Base-by-base conservation (phyloP, 2,888 invertebrate species). In the Cyclophora albipunctata region DNA sequence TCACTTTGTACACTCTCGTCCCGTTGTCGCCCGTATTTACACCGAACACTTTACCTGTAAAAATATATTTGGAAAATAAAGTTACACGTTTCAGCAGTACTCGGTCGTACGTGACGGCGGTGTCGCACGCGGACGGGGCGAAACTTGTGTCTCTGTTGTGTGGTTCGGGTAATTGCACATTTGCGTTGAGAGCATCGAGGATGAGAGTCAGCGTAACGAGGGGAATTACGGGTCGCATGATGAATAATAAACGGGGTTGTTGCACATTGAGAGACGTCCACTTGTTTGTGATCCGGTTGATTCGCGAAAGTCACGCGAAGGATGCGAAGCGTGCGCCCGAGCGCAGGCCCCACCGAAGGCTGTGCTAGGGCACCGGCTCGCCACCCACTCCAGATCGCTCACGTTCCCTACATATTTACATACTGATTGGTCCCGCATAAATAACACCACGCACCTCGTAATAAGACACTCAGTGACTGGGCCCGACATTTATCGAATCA, bases 361-460 rank as follows among this genome's bases (percentile, higher is more conserved):
- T 85, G 81, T 73, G 69, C 67, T 69, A 59, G 54, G 59, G 65
- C 60, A 66, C 70, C 62, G 71, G 63, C 70, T 71, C 85, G 74
- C 86, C 84, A 84, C 86, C 75, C 84, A 74, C 71, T 73, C 75
- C 73, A 79, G 85, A 82, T 75, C 84, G 68, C 84, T 87, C 85
- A 83, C 82, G 83, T 78, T 85, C 81, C 82, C 81, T 69, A 81
- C 74, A 80, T 92, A 66, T 86, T 86, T 81, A 78, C 84, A 86
- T 84, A 84, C 79, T 82, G 85, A 86, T 86, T 84, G 81, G 73
- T 71, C 67, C 67, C 69, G 75, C 75, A 71, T 80, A 80, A 80
- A 81, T 78, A 79, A 75, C 73, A 75, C 74, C 70, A 75, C 67
- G 71, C 72, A 71, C 65, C 75, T 75, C 67, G 78, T 78, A 81